Evolutionary conservation across 2,888 invertebrate genomes (phyloP).

Genomic region (Germaria angustata): DNA sequence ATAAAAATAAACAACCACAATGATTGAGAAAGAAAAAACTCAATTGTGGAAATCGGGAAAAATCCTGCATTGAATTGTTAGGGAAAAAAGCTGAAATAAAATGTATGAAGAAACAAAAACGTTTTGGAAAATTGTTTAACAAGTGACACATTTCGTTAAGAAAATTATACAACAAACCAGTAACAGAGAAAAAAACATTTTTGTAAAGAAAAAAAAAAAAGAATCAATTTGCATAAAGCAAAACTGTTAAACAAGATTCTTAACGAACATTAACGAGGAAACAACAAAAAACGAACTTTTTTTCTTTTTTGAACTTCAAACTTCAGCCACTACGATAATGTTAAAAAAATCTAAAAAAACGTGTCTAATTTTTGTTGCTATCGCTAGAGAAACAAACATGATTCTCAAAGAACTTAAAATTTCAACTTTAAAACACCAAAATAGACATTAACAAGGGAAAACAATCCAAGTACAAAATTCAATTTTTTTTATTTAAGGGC

Average conservation of each 20-base stretch:
- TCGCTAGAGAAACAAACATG: slow-evolving; percentile 44
- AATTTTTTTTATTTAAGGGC: slow-evolving; percentile 51
- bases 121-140: slow-evolving; percentile 66
- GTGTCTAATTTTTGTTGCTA: slow-evolving; percentile 59
- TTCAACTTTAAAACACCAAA: slow-evolving; percentile 9
- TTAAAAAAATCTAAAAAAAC: slow-evolving; percentile 49
- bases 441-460: background rate
- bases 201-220: background rate
- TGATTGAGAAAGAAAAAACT: slow-evolving; percentile 23
- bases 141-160: slow-evolving; percentile 67
- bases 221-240: slow-evolving; percentile 66
- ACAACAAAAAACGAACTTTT: slow-evolving; percentile 3
- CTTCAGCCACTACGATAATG: slow-evolving; percentile 31
- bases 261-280: slow-evolving; percentile 51
- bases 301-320: slow-evolving; percentile 24
- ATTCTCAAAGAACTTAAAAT: slow-evolving; percentile 55
- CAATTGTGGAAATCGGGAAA: slow-evolving; percentile 36
- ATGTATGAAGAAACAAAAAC: slow-evolving; percentile 43
- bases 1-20: slow-evolving; percentile 34
- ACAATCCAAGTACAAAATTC: background rate
- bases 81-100: slow-evolving; percentile 19
- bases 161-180: slow-evolving; percentile 50
- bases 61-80: slow-evolving; percentile 51
- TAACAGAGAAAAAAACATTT: slow-evolving; percentile 19
- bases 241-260: slow-evolving; percentile 61